Evolutionary conservation across 2,888 invertebrate genomes (phyloP).

Genomic region (Argyra leucocephala): DNA sequence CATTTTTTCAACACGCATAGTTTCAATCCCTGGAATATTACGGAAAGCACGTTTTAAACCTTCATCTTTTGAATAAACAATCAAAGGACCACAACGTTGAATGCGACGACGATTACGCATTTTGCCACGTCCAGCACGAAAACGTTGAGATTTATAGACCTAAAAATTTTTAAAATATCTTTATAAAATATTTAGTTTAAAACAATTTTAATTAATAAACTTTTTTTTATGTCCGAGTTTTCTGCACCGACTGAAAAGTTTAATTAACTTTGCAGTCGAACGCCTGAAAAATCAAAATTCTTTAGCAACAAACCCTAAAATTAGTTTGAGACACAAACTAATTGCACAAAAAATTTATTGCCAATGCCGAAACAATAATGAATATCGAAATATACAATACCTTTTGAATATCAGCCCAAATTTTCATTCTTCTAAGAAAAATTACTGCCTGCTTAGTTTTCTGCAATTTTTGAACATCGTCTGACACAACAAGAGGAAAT

Average conservation of each 20-base stretch:
- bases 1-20: conserved; percentile 81
- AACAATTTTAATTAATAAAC: not conserved
- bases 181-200: conserved; percentile 9
- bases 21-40: conserved; percentile 94
- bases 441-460: conserved; percentile 98
- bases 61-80: conserved; percentile 91
- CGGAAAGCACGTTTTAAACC: conserved; percentile 93
- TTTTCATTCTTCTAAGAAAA: conserved; percentile 85
- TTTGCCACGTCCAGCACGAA: conserved; percentile 98
- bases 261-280: too few species aligned
- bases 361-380: conserved; percentile 23
- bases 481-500: conserved; percentile 89
- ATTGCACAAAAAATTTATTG: too few species aligned
- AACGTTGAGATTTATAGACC: conserved; percentile 92
- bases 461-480: conserved; percentile 90
- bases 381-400: conserved; percentile 46
- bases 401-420: conserved; percentile 97
- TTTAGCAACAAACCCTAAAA: too few species aligned
- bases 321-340: too few species aligned
- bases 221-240: too few species aligned
- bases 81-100: conserved; percentile 90
- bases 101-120: conserved; percentile 97
- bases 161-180: conserved; percentile 39
- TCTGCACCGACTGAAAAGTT: too few species aligned
- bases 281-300: too few species aligned